These are phyloP conservation scores for Chrysodeixis includens DNA, from an alignment of 2,888 invertebrate genomes.

Conservation along the genomic window DNA sequence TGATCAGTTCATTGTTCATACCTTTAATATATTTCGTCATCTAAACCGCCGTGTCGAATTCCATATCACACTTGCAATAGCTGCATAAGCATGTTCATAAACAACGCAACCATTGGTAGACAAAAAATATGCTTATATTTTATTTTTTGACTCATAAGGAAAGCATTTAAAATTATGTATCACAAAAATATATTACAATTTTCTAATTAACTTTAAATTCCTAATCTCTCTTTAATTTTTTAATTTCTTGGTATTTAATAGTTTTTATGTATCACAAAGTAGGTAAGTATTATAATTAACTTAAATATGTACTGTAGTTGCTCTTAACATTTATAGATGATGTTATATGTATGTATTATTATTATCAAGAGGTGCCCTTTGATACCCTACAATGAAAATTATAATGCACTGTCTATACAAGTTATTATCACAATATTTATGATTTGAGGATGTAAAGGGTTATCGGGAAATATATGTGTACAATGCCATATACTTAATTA, in stretches of 20 bases:
- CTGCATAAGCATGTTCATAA: conserved; percentile 14
- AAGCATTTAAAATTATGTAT: too few relatives aligned
- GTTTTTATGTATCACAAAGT: too few relatives aligned
- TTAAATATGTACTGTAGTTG: not conserved
- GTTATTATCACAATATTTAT: conserved; percentile 40
- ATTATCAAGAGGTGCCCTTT: conserved; percentile 3
- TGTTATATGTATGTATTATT: not conserved
- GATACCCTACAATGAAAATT: conserved; percentile 24
- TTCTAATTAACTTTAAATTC: too few relatives aligned
- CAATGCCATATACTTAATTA: not conserved
- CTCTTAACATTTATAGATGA: not conserved
- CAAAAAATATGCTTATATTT: not conserved
- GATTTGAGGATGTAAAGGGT: conserved; percentile 36
- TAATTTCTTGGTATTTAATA: too few relatives aligned
- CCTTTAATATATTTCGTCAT: conserved; percentile 23
- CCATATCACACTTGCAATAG: conserved; percentile 11
- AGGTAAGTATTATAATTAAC: too few relatives aligned
- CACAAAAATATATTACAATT: too few relatives aligned
- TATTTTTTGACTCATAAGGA: conserved; percentile 2
- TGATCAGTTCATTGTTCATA: conserved; percentile 4
- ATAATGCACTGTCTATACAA: conserved; percentile 22
- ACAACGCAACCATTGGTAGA: conserved; percentile 15
- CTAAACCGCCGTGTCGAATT: conserved; percentile 36
- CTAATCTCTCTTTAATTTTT: too few relatives aligned
- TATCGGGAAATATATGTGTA: conserved; percentile 38